These are phyloP conservation scores for Mormyrus lacerda DNA, from an alignment of 2,113 vertebrate genomes.

Conservation along the genomic window DNA sequence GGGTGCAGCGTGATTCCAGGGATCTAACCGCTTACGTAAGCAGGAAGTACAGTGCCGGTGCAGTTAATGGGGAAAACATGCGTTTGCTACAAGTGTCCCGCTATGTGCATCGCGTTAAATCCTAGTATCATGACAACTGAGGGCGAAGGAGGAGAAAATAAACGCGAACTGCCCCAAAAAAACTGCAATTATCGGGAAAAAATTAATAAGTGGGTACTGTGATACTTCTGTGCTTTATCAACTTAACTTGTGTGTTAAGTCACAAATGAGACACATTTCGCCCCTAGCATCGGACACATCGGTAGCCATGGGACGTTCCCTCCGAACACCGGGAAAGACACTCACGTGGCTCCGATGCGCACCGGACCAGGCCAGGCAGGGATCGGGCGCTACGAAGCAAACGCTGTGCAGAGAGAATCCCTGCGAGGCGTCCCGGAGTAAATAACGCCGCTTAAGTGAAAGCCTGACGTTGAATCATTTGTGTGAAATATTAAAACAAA, in stretches of 20 bases:
- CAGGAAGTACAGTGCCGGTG: background rate
- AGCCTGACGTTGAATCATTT: background rate
- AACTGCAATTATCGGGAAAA: background rate
- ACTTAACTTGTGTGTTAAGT: background rate
- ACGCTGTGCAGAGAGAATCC: background rate
- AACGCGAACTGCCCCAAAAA: background rate
- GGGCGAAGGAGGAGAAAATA: background rate
- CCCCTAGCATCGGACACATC: background rate
- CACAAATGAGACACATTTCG: background rate
- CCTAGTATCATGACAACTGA: background rate
- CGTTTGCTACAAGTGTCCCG: background rate
- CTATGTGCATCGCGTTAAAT: background rate
- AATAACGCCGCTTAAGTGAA: background rate
- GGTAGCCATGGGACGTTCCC: background rate
- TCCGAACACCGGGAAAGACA: background rate
- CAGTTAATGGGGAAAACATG: background rate
- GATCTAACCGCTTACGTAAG: background rate
- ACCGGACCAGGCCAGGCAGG: background rate
- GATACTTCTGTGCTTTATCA: background rate
- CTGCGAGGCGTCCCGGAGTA: background rate
- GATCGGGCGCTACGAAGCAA: background rate
- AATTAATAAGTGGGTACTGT: background rate
- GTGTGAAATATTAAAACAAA: background rate
- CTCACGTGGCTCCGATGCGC: background rate
- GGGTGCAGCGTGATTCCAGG: background rate